Base-by-base conservation (phyloP, 2,888 invertebrate species). In the Helleia helle region DNA sequence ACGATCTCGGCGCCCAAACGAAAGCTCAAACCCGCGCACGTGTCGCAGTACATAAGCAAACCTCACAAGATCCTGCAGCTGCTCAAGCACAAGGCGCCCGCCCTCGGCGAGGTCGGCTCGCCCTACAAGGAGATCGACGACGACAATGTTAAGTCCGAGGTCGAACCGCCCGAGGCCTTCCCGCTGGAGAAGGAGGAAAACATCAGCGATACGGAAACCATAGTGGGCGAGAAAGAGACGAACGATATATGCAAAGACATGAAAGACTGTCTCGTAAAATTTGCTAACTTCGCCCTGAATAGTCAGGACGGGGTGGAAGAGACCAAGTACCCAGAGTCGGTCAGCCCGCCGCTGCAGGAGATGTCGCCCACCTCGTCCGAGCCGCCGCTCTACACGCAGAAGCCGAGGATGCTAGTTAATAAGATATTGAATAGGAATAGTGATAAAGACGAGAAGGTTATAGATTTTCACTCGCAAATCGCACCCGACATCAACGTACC, bases 331-430 rank as follows among this genome's bases (percentile, higher is more conserved):
- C 75, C 81, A 0, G 83, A 84, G 1, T 70, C 84, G 0, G 66
- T 79, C 0, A 84, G 84, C 41, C 84, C 85, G 0, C 85, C 84
- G 1, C 37, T 85, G 0, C 84, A 84, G 37, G 79, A 83, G 38
- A 70, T 74, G 66, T 84, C 84, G 0, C 85, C 85, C 0, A 76
- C 77, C 0, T 70, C 70, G 0, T 58, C 71, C 0, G 81, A 76
- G 44, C 65, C 74, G 52, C 75, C 79, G 0, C 65, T 71, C 0
- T 83, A 69, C 22, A 59, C 64, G 0, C 71, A 73, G 0, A 80
- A 80, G 40, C 65, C 75, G 0, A 76, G 74, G 40, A 55, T 77
- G 40, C 38, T 80, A 2, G 73, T 76, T 0, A 77, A 66, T 24
- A 81, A 77, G 14, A 65, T 77, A 24, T 44, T 79, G 4, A 62